Evolutionary conservation across 2,797 vertebrate genomes (phyloP).

Genomic region (Eulemur rubriventer): DNA sequence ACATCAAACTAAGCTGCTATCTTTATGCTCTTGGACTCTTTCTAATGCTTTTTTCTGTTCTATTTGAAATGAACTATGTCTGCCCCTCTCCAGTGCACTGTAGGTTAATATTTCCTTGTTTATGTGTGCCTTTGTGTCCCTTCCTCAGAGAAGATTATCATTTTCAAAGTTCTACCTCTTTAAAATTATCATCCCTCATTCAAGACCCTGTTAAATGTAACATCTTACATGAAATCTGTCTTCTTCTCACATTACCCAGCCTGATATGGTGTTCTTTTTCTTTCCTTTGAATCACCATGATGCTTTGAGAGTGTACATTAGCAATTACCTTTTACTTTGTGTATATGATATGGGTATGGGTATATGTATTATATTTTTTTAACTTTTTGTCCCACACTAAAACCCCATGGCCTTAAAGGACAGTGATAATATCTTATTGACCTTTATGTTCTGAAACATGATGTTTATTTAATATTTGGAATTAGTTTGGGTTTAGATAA

Average conservation of each 20-base stretch:
- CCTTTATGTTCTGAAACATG: background rate
- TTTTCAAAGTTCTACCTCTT: conserved; percentile 3
- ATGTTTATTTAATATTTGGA: background rate
- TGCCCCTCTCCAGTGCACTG: background rate
- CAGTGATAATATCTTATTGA: background rate
- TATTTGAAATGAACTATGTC: background rate
- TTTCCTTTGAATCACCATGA: background rate
- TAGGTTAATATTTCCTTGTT: background rate
- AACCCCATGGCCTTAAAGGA: background rate
- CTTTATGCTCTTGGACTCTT: background rate
- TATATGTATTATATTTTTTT: background rate
- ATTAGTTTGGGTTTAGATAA: background rate
- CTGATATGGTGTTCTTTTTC: background rate
- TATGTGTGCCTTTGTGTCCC: background rate
- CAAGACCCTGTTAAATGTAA: background rate
- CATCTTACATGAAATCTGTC: background rate
- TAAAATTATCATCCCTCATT: background rate
- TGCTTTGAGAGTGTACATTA: background rate
- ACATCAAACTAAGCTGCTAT: background rate
- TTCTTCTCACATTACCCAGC: background rate
- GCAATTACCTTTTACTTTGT: background rate
- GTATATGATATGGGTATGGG: background rate
- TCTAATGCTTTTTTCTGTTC: background rate
- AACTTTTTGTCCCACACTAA: background rate
- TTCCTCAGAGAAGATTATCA: background rate